Percentiles rank a stretch among this genome's conserved stretches.
These are phyloP conservation scores for Equus przewalskii DNA, from an alignment of 2,113 vertebrate genomes.

Conservation along the genomic window DNA sequence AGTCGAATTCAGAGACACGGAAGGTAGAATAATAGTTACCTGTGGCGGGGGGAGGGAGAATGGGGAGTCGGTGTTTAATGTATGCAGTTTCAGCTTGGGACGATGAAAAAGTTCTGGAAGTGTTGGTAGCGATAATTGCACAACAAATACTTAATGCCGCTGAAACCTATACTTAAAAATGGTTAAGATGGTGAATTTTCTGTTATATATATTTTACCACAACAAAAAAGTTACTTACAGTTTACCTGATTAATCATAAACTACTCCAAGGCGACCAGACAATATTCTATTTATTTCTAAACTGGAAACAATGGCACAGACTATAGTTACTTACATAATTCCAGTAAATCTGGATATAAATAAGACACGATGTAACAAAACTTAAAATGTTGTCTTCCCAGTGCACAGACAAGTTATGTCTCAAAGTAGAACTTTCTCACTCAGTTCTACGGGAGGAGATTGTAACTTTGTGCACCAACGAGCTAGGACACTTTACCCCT, in stretches of 20 bases:
- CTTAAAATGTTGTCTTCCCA: background rate
- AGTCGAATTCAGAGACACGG: background rate
- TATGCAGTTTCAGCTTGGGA: background rate
- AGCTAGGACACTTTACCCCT: background rate
- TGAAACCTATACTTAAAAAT: background rate
- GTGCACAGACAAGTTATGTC: background rate
- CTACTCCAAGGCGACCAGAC: background rate
- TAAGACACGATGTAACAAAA: background rate
- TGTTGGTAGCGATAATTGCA: background rate
- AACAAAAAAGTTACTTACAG: background rate
- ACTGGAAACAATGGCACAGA: background rate
- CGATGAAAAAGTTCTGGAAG: background rate
- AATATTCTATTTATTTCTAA: background rate
- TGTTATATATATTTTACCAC: background rate
- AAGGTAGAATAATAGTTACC: background rate
- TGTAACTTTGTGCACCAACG: background rate
- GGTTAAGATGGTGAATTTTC: background rate
- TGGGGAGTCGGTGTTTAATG: background rate
- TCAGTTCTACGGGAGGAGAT: background rate
- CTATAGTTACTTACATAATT: background rate
- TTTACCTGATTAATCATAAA: background rate
- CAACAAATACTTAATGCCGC: background rate
- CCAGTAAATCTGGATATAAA: background rate
- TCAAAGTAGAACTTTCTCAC: background rate
- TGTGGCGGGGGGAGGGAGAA: background rate